Evolutionary conservation across 2,797 vertebrate genomes (phyloP), one percentile per base, ranked within the genome.

Genomic region (Melanotaenia pygmaea): DNA sequence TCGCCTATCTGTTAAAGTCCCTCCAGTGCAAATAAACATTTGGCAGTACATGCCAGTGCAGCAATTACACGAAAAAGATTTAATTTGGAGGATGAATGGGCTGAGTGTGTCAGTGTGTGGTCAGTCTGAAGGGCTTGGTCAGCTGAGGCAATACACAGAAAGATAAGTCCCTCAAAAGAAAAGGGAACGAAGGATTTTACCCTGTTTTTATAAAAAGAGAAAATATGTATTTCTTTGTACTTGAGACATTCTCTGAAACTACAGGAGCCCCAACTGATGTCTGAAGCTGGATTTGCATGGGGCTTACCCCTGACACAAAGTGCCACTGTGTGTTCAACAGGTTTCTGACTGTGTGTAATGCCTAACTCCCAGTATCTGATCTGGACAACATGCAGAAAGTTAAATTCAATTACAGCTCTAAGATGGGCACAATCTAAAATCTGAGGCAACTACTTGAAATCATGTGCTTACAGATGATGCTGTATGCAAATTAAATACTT

Each of bases 1-100:
- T 78, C 20, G 13, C 54, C 58, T 86, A 85, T 90, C 82, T 72
- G 77, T 69, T 85, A 62, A 59, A 80, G 67, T 34, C 54, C 32
- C 32, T 85, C 90, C 88, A 91, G 86, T 56, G 81, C 81, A 88
- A 93, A 89, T 81, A 92, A 85, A 80, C 64, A 51, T 74, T 77
- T 87, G 86, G 85, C 86, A 85, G 77, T 18, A 81, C 76, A 74
- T 60, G 16, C 35, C 16, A n/a, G 72, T 51, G 38, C 32, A 4
- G 75, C 45, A 82, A 82, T 80, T 83, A 86, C 69, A 51, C 47
- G 26, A 79, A 76, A 78, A 76, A 77, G 66, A 73, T 80, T 71
- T 53, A 70, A 67, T 71, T 57, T 73, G 72, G 83, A 38, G 58
- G 37, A 54, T 89, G 79, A 88, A 86, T 83, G 79, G 60, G 38